Conservation (phyloP, 1,140 invertebrate genomes). For the Rhopalosiphum padi region DNA sequence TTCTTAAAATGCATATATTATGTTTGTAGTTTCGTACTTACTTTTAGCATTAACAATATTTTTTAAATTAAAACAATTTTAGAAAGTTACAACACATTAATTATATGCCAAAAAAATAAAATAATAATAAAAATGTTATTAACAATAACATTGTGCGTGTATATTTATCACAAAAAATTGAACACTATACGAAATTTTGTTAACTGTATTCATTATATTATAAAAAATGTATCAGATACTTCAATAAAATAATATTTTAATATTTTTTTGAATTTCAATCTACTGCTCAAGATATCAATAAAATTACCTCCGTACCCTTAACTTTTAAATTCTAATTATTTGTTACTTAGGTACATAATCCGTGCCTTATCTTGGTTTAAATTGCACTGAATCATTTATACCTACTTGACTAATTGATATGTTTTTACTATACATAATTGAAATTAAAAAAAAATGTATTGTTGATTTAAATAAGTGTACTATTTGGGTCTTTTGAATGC, state of each 20-base stretch:
- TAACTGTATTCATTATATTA: neutral
- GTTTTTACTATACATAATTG: neutral
- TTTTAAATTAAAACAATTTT: too few species aligned
- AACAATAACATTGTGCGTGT: too few species aligned
- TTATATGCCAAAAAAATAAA: neutral
- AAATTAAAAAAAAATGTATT: neutral
- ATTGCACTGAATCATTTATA: neutral
- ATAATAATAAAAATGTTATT: neutral
- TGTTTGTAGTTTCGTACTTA: neutral
- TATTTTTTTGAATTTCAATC: neutral
- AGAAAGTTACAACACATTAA: too few species aligned
- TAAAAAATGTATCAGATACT: neutral
- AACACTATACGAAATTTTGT: too few species aligned
- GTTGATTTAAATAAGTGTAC: neutral
- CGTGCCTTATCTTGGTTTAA: neutral
- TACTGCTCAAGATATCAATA: neutral
- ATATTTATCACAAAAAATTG: neutral
- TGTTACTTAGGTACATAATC: neutral
- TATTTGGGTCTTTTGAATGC: neutral
- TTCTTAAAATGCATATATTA: neutral
- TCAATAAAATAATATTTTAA: neutral
- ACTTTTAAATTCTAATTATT: neutral
- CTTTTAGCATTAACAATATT: neutral
- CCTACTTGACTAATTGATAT: neutral
- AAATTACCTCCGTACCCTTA: neutral